phyloP scores from a whole-genome alignment of 1,140 invertebrate species.

The Diorhabda carinulata region DNA sequence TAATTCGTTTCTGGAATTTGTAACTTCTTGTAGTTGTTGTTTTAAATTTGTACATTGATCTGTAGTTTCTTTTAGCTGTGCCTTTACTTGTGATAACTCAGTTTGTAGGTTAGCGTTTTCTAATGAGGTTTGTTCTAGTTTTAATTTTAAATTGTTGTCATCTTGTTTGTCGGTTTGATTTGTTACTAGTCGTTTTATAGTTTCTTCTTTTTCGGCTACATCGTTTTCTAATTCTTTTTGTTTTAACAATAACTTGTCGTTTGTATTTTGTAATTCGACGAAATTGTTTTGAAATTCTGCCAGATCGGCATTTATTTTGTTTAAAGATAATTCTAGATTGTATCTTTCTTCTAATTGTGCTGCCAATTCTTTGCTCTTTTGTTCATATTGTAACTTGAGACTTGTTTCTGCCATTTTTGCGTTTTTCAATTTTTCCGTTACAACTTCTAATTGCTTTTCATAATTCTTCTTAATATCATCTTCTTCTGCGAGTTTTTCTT shows the following conservation, averaged over 20 bases:
- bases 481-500: constrained; percentile 34
- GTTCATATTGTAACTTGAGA: constrained; percentile 39
- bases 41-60: constrained; percentile 41
- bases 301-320: constrained; percentile 20
- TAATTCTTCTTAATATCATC: constrained; percentile 32
- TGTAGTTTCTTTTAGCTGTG: constrained; percentile 21
- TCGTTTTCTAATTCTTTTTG: constrained; percentile 21
- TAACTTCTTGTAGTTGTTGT: constrained; percentile 47
- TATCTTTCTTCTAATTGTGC: constrained; percentile 26
- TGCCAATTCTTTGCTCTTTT: constrained; percentile 37
- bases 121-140: constrained; percentile 39
- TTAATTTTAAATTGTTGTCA: constrained; percentile 37
- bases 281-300: constrained; percentile 29
- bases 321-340: constrained; percentile 28
- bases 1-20: constrained; percentile 68
- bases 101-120: constrained; percentile 45
- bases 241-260: constrained; percentile 19
- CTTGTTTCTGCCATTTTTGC: constrained; percentile 40
- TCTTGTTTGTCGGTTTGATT: not conserved
- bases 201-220: constrained; percentile 18
- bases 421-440: constrained; percentile 38
- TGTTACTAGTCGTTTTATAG: not conserved
- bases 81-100: constrained; percentile 32
- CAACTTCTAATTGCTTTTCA: constrained; percentile 31
- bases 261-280: constrained; percentile 28